These are phyloP conservation scores for Autographa pulchrina DNA, from an alignment of 2,888 invertebrate genomes.

Conservation along the genomic window DNA sequence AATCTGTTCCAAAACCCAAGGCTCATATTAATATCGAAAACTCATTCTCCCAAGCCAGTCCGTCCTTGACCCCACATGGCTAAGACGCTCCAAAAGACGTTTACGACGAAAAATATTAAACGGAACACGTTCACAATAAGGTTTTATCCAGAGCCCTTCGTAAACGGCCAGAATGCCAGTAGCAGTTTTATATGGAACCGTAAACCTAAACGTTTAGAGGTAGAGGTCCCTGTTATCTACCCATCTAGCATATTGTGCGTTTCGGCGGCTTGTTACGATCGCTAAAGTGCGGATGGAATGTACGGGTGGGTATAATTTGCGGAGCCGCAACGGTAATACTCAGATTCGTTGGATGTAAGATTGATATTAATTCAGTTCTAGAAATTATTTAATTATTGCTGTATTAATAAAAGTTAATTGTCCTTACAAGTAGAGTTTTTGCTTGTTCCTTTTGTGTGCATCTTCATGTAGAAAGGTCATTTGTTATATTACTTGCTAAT, in stretches of 20 bases:
- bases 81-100: conserved; percentile 37
- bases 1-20: not conserved
- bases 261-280: conserved; percentile 82
- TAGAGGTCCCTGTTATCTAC: conserved; percentile 81
- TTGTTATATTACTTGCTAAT: no score
- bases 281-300: conserved; percentile 54
- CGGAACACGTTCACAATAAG: conserved; percentile 63
- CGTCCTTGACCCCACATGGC: conserved; percentile 50
- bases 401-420: no score
- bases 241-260: conserved; percentile 87
- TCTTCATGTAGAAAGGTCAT: no score
- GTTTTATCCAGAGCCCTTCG: conserved; percentile 56
- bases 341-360: not conserved
- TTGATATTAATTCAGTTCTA: not conserved
- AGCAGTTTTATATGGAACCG: conserved; percentile 73
- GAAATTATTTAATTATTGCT: no score
- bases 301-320: conserved; percentile 63
- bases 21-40: conserved; percentile 4
- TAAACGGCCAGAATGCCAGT: conserved; percentile 53
- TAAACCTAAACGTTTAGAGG: conserved; percentile 80
- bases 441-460: no score
- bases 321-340: conserved; percentile 12
- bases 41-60: not conserved
- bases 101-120: conserved; percentile 59
- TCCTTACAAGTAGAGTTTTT: no score